A percentile compares a stretch with the other conserved stretches of the same genome.
phyloP scores from a whole-genome alignment of 2,888 invertebrate genomes.

The Acanthoscelides obtectus region DNA sequence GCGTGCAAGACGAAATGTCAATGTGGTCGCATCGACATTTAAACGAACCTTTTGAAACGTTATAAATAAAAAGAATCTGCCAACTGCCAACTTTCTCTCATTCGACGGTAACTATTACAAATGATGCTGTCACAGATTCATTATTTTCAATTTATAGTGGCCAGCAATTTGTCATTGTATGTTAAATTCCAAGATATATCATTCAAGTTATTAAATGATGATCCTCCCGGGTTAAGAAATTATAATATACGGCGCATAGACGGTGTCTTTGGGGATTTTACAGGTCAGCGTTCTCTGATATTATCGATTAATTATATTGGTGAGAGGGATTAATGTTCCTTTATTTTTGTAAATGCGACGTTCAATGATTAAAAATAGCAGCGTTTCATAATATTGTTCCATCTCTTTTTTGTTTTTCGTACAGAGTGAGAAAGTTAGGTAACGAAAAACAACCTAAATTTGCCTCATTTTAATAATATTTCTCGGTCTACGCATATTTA shows the following conservation, averaged over 20 bases:
- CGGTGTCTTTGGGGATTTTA: neutral
- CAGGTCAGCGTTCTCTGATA: neutral
- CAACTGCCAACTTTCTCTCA: neutral
- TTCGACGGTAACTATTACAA: neutral
- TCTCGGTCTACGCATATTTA: no score
- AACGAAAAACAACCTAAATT: no score
- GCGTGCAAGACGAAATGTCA: neutral
- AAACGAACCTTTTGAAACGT: neutral
- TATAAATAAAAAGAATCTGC: neutral
- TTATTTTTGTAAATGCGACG: no score
- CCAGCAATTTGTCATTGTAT: neutral
- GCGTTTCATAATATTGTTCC: no score
- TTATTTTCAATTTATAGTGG: neutral
- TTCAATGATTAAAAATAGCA: no score
- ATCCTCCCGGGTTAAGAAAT: neutral
- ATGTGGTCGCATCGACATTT: neutral
- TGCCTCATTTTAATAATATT: no score
- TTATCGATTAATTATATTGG: no score
- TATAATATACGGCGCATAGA: neutral
- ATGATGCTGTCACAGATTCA: neutral
- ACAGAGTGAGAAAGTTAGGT: no score
- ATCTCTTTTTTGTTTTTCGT: no score
- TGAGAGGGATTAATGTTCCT: no score
- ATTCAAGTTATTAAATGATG: neutral
- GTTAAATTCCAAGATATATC: neutral